These are phyloP conservation scores for Toxotes jaculatrix DNA, from an alignment of 2,113 vertebrate species.

Conservation along the genomic window DNA sequence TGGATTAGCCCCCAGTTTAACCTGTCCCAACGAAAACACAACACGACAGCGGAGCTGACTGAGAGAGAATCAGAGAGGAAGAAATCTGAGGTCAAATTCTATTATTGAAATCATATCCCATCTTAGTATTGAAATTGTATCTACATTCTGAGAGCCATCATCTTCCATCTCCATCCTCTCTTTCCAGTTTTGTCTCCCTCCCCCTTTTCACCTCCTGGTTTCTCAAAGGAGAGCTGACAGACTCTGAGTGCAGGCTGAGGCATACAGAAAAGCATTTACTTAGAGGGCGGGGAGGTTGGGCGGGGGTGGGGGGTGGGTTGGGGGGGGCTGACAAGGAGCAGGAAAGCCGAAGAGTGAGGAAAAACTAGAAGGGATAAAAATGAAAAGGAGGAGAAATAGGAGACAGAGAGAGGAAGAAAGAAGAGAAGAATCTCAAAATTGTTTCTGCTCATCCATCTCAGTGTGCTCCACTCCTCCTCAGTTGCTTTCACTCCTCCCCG, in stretches of 20 bases:
- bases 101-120: conserved; percentile 64
- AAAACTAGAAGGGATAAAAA: conserved; percentile 25
- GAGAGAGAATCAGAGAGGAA: conserved; percentile 41
- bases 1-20: conserved; percentile 68
- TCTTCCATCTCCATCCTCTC: conserved; percentile 43
- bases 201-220: conserved; percentile 36
- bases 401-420: conserved; percentile 5
- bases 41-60: conserved; percentile 55
- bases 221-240: conserved; percentile 61
- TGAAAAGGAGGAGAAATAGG: conserved; percentile 8
- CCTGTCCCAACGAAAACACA: conserved; percentile 47
- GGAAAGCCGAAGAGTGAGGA: conserved; percentile 7
- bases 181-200: conserved; percentile 6
- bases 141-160: conserved; percentile 59
- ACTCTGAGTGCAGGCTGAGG: conserved; percentile 5
- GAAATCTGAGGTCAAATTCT: conserved; percentile 46
- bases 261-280: too few species aligned
- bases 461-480: conserved; percentile 42
- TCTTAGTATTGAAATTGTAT: conserved; percentile 66
- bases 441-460: conserved; percentile 43
- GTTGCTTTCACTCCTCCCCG: conserved; percentile 30
- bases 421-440: conserved; percentile 31
- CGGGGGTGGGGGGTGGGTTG: too few species aligned
- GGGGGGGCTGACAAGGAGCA: neutral
- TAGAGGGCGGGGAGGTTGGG: too few species aligned